A percentile compares a stretch with the other conserved stretches of the same genome.
Evolutionary conservation across 2,888 invertebrate genomes (phyloP).

Genomic region (Clunio marinus): DNA sequence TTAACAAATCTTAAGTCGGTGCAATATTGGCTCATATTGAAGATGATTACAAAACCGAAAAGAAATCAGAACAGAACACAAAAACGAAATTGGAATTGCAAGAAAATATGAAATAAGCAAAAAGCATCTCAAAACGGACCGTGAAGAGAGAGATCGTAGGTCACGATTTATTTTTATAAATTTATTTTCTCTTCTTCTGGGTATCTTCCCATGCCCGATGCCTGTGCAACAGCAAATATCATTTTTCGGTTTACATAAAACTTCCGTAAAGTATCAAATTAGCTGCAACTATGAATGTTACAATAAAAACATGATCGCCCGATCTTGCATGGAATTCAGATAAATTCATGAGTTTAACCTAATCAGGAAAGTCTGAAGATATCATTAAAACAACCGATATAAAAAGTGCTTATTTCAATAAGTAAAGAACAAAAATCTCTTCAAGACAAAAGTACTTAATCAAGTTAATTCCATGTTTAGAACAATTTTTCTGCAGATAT

Average conservation of each 20-base stretch:
- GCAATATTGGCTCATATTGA: constrained; percentile 26
- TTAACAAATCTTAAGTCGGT: not conserved
- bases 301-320: too few species aligned
- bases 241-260: constrained; percentile 23
- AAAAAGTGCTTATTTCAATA: too few species aligned
- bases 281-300: too few species aligned
- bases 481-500: constrained; percentile 11
- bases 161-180: constrained; percentile 38
- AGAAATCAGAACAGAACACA: not conserved
- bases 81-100: constrained; percentile 35
- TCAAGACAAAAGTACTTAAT: constrained; percentile 28
- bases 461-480: constrained; percentile 33
- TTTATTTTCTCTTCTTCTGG: constrained; percentile 33
- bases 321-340: too few species aligned
- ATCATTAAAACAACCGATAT: not conserved
- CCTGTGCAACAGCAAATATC: constrained; percentile 29
- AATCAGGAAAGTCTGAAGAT: too few species aligned
- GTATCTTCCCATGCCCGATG: constrained; percentile 27
- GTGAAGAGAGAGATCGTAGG: constrained; percentile 36
- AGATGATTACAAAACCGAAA: constrained; percentile 13
- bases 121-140: constrained; percentile 31
- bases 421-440: not conserved
- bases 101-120: constrained; percentile 25
- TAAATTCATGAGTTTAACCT: too few species aligned
- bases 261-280: constrained; percentile 24